Base-by-base conservation (phyloP, 2,888 invertebrate species). In the Ashinkailepas kermadecensis region DNA sequence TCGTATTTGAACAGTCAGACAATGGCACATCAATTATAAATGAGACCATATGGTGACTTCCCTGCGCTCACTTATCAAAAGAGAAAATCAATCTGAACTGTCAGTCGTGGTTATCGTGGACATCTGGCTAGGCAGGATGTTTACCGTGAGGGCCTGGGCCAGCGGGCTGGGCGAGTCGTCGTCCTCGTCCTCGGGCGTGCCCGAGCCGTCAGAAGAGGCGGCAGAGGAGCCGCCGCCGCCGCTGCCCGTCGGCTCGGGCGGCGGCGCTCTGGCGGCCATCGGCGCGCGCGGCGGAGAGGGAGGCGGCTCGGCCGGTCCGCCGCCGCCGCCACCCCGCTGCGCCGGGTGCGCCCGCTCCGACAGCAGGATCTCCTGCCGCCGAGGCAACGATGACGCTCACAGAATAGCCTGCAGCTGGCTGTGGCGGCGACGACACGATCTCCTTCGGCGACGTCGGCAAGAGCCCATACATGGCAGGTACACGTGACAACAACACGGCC, bases 181-280 rank as follows among this genome's bases (percentile, higher is more conserved):
- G 18, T 74, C 74, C 4, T 74, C 74, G 74, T 74, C 74, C 54
- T 74, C 74, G 0, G 74, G 74, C 74, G 74, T 74, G 9, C 74
- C 74, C 15, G 74, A 74, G 54, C 74, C 74, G 74, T 74, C 74
- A 1, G 54, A 56, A 21, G 74, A 74, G 10, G 54, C 74, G 10
- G 74, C 74, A 54, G 74, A 65, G 18, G 65, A 74, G 74, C 74
- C 54, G 74, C 56, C 74, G 74, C 74, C 74, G 74, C 54, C 74
- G 74, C 54, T 56, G 74, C 54, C 74, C 54, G 15, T 18, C 56
- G 25, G 8, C 65, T n/a, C 23, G 23, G 67, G 18, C 10, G 70
- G 70, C 70, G 70, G 70, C 39, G 39, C 74, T 9, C n/a, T 23
- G 23, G 65, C 23, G 23, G 65, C 70, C 11, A 18, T 9, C 54